phyloP scores from a whole-genome alignment of 2,888 invertebrate genomes.

The Rugalucina vietnamica region DNA sequence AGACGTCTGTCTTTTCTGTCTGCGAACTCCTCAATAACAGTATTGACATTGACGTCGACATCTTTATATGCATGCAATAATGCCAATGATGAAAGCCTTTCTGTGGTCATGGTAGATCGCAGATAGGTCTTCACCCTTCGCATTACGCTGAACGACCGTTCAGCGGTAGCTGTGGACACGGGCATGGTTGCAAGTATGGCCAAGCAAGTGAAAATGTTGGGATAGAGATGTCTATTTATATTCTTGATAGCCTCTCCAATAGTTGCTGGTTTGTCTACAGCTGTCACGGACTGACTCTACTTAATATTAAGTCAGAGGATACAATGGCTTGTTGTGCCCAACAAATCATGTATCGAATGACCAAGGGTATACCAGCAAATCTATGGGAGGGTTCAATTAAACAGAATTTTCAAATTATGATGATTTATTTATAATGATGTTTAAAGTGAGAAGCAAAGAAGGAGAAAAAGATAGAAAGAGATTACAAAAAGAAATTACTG shows the following conservation, averaged over 20 bases:
- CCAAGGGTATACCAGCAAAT: no score
- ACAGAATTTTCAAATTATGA: no score
- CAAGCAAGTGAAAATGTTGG: slow-evolving; percentile 26
- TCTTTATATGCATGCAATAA: slow-evolving; percentile 37
- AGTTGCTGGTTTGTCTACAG: no score
- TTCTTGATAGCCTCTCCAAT: slow-evolving; percentile 14
- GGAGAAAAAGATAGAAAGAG: no score
- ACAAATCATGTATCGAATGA: no score
- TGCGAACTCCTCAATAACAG: not conserved
- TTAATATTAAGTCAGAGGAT: no score
- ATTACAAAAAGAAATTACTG: no score
- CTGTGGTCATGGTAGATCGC: slow-evolving; percentile 46
- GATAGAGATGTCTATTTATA: slow-evolving; percentile 34
- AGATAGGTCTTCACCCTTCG: slow-evolving; percentile 47
- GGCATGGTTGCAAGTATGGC: slow-evolving; percentile 35
- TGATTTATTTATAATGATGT: no score
- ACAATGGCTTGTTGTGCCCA: no score
- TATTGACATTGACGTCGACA: not conserved
- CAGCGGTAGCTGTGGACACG: slow-evolving; percentile 35
- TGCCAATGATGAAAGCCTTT: slow-evolving; percentile 38
- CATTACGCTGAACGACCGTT: slow-evolving; percentile 37
- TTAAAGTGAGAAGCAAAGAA: no score
- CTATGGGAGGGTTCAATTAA: no score
- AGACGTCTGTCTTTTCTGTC: not conserved
- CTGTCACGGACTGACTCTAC: no score